These are phyloP conservation scores for Monochamus alternatus DNA, from an alignment of 2,888 invertebrate genomes.

Conservation along the genomic window DNA sequence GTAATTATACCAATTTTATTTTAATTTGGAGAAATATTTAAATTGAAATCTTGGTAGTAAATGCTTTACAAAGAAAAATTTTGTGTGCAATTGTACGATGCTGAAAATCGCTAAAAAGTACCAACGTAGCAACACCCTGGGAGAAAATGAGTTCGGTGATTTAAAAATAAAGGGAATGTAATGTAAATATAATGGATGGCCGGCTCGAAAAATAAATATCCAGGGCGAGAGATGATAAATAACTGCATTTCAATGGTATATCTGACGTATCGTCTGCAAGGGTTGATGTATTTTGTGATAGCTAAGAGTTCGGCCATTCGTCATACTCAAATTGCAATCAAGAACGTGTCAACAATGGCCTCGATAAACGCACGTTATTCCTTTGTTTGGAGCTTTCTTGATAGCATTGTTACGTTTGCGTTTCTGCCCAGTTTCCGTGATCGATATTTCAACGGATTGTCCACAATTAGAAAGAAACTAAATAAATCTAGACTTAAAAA, in stretches of 20 bases:
- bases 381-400: conserved; percentile 43
- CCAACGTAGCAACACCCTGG: not conserved
- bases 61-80: too few relatives aligned
- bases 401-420: conserved; percentile 21
- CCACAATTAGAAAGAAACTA: too few relatives aligned
- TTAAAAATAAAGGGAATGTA: conserved; percentile 18
- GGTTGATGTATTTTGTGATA: conserved; percentile 58
- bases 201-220: conserved; percentile 30
- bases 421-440: conserved; percentile 2
- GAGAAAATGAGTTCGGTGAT: conserved; percentile 9
- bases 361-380: conserved; percentile 50
- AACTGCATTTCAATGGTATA: conserved; percentile 58
- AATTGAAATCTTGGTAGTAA: too few relatives aligned
- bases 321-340: conserved; percentile 70
- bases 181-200: conserved; percentile 47
- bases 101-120: too few relatives aligned
- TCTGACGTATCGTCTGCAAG: conserved; percentile 60
- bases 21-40: too few relatives aligned
- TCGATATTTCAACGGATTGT: conserved; percentile 6
- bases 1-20: too few relatives aligned
- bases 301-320: conserved; percentile 66
- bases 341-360: conserved; percentile 64
- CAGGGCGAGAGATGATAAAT: conserved; percentile 52
- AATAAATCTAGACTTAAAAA: too few relatives aligned
- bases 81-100: not conserved